Evolutionary conservation across 2,888 invertebrate species (phyloP).

Genomic region (Orthosia cruda): DNA sequence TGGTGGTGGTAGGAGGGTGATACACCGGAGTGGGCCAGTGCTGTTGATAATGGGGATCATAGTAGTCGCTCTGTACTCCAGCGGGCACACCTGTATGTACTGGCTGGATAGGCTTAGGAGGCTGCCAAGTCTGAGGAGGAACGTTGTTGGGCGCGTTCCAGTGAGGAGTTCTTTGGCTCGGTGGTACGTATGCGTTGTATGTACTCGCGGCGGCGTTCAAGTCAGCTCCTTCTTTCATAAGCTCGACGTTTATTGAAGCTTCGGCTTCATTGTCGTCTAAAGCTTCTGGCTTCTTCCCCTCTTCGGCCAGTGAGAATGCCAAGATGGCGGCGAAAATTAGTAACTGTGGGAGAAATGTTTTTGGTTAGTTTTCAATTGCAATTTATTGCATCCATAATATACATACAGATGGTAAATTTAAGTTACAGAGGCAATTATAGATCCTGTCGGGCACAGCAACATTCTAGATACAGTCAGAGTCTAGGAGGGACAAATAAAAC

Average conservation of each 20-base stretch:
- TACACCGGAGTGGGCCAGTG: slow-evolving; percentile 68
- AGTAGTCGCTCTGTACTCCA: slow-evolving; percentile 69
- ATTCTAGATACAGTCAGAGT: too few relatives aligned
- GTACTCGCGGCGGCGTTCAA: slow-evolving; percentile 73
- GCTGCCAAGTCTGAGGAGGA: slow-evolving; percentile 64
- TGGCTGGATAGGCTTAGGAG: slow-evolving; percentile 52
- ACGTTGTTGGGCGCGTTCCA: slow-evolving; percentile 67
- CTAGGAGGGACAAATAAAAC: too few relatives aligned
- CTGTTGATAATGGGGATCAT: slow-evolving; percentile 52
- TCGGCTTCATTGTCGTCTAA: slow-evolving; percentile 80
- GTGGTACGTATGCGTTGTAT: slow-evolving; percentile 74
- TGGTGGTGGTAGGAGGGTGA: slow-evolving; percentile 74
- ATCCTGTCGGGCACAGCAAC: too few relatives aligned
- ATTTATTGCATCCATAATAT: too few relatives aligned
- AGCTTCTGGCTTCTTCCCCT: slow-evolving; percentile 65
- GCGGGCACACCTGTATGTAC: slow-evolving; percentile 32
- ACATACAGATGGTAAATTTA: too few relatives aligned
- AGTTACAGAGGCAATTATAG: too few relatives aligned
- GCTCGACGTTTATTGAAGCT: slow-evolving; percentile 75
- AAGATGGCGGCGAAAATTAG: slow-evolving; percentile 79
- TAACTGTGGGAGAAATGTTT: slow-evolving; percentile 75
- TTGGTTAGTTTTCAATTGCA: slow-evolving; percentile 11
- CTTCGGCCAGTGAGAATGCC: slow-evolving; percentile 82
- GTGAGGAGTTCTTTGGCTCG: slow-evolving; percentile 70
- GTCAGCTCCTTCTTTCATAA: slow-evolving; percentile 74